Percentiles rank a stretch among this genome's conserved stretches.
Conservation (phyloP, 35 echinoderm and acorn worm species). For the Antedon bifida region DNA sequence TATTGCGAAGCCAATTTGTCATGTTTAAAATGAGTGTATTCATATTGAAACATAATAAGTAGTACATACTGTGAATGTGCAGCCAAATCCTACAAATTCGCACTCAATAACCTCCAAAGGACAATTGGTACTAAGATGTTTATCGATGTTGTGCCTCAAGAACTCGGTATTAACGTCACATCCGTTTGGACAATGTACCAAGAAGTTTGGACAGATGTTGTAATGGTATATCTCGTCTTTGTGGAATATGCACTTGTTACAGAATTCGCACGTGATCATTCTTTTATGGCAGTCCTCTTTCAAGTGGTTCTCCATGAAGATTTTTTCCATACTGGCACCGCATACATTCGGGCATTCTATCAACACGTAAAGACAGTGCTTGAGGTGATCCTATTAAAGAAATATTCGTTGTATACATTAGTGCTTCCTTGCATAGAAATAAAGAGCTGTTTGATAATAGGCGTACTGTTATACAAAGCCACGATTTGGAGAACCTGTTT, state of each 20-base stretch:
- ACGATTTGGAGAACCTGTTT: no score
- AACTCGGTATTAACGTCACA: conserved; percentile 65
- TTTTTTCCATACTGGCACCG: conserved; percentile 83
- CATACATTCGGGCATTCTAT: conserved; percentile 91
- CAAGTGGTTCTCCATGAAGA: conserved; percentile 64
- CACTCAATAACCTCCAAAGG: conserved; percentile 79
- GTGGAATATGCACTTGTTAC: conserved; percentile 65
- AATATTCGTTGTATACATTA: not conserved
- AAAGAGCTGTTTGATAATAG: no score
- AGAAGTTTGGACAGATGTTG: conserved; percentile 80
- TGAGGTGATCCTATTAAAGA: conserved; percentile 45
- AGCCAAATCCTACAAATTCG: conserved; percentile 61
- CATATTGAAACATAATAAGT: no score
- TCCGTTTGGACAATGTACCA: conserved; percentile 78
- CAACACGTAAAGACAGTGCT: conserved; percentile 53
- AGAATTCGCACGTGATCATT: conserved; percentile 85
- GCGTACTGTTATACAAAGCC: no score
- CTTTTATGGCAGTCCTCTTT: conserved; percentile 81
- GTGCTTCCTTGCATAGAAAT: no score
- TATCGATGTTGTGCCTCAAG: conserved; percentile 62
- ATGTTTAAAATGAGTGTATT: no score
- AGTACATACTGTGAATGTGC: conserved; percentile 61
- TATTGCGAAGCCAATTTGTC: no score
- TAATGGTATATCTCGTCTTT: conserved; percentile 98
- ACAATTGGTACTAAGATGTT: conserved; percentile 70